Evolutionary conservation across 2,113 vertebrate genomes (phyloP), one percentile per base, ranked within the genome.

Genomic region (Tonatia bakeri): DNA sequence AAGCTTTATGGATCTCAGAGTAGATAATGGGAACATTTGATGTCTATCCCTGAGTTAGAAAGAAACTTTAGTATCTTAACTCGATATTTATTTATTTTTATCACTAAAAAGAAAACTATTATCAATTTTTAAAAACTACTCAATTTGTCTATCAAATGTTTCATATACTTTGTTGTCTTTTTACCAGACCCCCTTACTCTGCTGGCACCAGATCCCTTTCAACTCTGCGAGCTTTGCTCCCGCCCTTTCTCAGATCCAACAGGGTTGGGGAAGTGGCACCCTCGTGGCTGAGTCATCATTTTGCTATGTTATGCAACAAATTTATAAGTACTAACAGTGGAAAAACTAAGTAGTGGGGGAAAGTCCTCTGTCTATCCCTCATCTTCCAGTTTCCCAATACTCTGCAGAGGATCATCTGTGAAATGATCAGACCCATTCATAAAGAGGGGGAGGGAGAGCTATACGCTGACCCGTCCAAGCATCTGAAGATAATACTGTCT

Each of bases 101-200:
- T 81, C 64, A 92, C 33, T 95, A 59, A 75, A 90, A 33, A 77
- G 69, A 67, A 91, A 90, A 89, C n/a, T 85, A 52, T 22, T 87
- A 87, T 65, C 45, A 40, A 61, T 76, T 80, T 64, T 50, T 24
- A 56, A 92, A 87, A 70, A 82, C 20, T 52, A 59, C 15, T 87
- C 38, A 28, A n/a, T 38, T 61, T 85, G 85, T 45, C 70, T 43
- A 24, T 70, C 40, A 20, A 33, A n/a, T 38, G 31, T 73, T 50
- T 19, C 14, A 19, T 36, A 26, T 43, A 3, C 1, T 52, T 80
- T 85, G 22, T 67, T 56, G 20, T 45, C 70, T 81, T 56, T 80
- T 31, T 36, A 45, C 14, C 22, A 4, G 20, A 52, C 24, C 28
- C 36, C 9, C 38, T 12, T 36, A 61, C 79, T 90, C 40, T 91